Conservation (phyloP, 2,113 vertebrate species). For the Ictidomys tridecemlineatus region DNA sequence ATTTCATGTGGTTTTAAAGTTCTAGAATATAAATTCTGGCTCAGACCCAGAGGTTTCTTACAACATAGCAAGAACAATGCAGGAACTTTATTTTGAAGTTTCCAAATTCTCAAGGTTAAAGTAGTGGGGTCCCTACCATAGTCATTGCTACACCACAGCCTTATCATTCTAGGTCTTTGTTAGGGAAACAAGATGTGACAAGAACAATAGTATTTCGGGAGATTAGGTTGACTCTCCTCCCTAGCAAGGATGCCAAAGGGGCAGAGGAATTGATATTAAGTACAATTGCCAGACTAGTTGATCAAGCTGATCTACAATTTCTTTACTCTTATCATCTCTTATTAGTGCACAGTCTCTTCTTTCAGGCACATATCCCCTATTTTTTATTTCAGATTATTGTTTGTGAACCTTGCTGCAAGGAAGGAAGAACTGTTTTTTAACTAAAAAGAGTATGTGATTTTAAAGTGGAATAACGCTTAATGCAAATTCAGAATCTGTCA, state of each 20-base stretch:
- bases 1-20: slow-evolving; percentile 10
- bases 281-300: slow-evolving; percentile 8
- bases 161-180: not conserved
- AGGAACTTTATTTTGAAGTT: slow-evolving; percentile 20
- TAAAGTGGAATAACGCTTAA: not conserved
- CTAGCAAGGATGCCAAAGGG: not conserved
- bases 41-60: not conserved
- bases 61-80: not conserved
- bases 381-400: not conserved
- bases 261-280: not conserved
- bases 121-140: not conserved
- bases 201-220: not conserved
- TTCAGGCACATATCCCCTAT: not conserved
- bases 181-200: not conserved
- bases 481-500: not conserved
- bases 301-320: not conserved
- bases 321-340: not conserved
- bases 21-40: slow-evolving; percentile 4
- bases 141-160: not conserved
- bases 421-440: slow-evolving; percentile 11
- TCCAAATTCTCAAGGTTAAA: not conserved
- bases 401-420: not conserved
- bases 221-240: not conserved
- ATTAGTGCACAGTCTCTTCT: not conserved
- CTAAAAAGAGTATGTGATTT: not conserved